A percentile compares a stretch with the other conserved stretches of the same genome.
Conservation (phyloP, 35 echinoderm and acorn worm genomes). For the Heliocidaris erythrogramma region DNA sequence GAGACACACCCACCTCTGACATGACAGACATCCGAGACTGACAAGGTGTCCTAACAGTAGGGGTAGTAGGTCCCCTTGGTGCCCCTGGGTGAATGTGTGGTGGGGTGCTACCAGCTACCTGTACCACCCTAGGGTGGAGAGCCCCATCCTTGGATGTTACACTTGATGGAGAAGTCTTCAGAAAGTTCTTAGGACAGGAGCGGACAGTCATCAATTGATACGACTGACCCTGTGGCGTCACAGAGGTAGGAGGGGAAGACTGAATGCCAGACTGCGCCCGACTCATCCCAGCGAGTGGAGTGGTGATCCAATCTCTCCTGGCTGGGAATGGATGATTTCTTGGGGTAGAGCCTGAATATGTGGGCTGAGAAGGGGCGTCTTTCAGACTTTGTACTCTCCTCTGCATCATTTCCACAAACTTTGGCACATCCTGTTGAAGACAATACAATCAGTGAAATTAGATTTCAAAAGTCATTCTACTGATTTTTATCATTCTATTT, state of each 20-base stretch:
- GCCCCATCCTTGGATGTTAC: background rate
- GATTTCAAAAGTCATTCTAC: too few relatives aligned
- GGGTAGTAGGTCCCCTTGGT: background rate
- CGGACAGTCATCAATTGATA: conserved; percentile 14
- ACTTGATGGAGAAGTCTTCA: background rate
- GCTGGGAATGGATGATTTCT: background rate
- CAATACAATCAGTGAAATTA: too few relatives aligned
- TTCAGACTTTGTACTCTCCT: background rate
- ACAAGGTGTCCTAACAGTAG: background rate
- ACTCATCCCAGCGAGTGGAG: conserved; percentile 2
- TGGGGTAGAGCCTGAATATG: background rate
- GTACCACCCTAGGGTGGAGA: background rate
- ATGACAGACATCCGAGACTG: background rate
- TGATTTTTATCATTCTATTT: too few relatives aligned
- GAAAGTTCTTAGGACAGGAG: conserved; percentile 30
- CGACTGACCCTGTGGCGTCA: background rate
- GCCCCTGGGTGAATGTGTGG: background rate
- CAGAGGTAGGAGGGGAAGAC: background rate
- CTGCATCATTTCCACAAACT: background rate
- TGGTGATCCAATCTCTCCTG: conserved; percentile 5
- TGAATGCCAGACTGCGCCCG: background rate
- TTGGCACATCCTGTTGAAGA: conserved; percentile 26
- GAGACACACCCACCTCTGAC: conserved; percentile 32
- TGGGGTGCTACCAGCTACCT: background rate
- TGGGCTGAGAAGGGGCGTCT: background rate